Conservation (phyloP, 2,888 invertebrate genomes). For the Plebejus argus region DNA sequence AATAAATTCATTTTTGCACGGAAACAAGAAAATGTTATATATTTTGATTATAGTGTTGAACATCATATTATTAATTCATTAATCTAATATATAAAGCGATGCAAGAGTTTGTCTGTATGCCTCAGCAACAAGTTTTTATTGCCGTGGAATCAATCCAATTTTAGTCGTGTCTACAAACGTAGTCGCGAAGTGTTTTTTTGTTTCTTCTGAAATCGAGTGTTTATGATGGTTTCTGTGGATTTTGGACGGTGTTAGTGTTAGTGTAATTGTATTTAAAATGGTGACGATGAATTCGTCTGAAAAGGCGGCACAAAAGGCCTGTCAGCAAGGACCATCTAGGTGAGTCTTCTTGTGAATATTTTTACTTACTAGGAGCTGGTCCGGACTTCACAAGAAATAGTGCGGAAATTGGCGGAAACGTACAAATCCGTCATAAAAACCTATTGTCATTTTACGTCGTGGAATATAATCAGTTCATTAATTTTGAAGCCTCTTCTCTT, state of each 20-base stretch:
- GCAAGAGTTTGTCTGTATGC: neutral
- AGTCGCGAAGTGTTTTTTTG: neutral
- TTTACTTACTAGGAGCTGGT: neutral
- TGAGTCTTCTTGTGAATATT: constrained; percentile 47
- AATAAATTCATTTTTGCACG: neutral
- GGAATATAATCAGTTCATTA: neutral
- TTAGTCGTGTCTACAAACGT: neutral
- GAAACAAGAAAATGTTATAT: neutral
- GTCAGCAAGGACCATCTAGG: constrained; percentile 77
- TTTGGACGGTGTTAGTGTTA: constrained; percentile 32
- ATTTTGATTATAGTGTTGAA: neutral
- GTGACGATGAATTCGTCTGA: constrained; percentile 79
- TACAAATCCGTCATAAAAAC: neutral
- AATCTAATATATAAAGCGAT: neutral
- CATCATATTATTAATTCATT: neutral
- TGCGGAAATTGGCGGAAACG: neutral
- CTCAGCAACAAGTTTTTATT: constrained; percentile 24
- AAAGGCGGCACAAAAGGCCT: constrained; percentile 79
- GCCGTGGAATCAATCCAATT: constrained; percentile 10
- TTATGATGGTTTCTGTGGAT: constrained; percentile 18
- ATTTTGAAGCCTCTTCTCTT: neutral
- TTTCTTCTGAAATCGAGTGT: neutral
- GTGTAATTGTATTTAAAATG: constrained; percentile 58
- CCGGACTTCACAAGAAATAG: neutral
- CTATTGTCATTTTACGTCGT: neutral